Evolutionary conservation across 30 jellyfish, hydroid and myxozoan species (phyloP), one percentile per base, ranked within the genome.

Genomic region (Catostylus mosaicus): DNA sequence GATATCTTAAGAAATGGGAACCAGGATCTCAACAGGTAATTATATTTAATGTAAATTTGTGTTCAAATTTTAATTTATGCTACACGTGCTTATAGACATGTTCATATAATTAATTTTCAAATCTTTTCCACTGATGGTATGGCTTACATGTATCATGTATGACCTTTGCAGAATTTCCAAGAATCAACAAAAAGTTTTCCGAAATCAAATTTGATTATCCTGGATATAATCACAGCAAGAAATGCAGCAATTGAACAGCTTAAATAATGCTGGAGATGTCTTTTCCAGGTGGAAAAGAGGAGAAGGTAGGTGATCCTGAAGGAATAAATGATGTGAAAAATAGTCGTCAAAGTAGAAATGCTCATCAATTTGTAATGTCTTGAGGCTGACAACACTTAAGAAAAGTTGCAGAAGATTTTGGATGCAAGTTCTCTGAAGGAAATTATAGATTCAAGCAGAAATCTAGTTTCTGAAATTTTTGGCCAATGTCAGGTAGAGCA

Each of bases 211-310:
- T 43, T 63, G 46, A 63, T 63, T 63, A 63, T 63, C 40, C 45
- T 63, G 45, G 76, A 63, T 63, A 30, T 63, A 12, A 18, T 63
- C 7, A 63, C 76, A 63, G 76, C 76, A 30, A 63, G 76, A 30
- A 43, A 63, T 63, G 45, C 76, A 63, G 76, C 76, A 63, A 63
- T 63, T 23, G 76, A 18, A 7, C 40, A 63, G 46, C 37, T 63
- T 37, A 63, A 63, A 6, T 69, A 18, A 69, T 69, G 82, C 30
- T 9, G n/a, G 63, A 69, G 66, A 69, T 69, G 82, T 34, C 82
- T 18, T 18, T 40, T 7, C 54, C 54, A 5, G 54, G 54, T 40
- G 54, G 54, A 14, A 7, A 40, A 14, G 54, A 40, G 54, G 14
- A 40, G 54, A 40, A 40, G 7, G 7, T 40, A 52, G 27, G 19